phyloP scores from a whole-genome alignment of 2,888 invertebrate genomes.

The Venusia cambrica region DNA sequence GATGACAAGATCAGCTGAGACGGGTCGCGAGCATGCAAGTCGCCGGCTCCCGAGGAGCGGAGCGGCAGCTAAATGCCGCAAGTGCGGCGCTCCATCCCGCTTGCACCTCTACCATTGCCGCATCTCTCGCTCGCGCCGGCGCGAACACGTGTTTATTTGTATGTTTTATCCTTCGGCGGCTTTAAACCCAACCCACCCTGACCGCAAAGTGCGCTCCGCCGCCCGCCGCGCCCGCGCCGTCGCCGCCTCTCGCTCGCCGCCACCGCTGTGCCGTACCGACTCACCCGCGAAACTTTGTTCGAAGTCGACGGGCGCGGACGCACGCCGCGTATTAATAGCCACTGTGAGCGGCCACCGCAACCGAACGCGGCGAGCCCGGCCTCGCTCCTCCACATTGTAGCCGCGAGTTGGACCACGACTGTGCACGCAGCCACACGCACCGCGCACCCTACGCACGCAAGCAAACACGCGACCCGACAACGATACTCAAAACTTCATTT shows the following conservation, averaged over 20 bases:
- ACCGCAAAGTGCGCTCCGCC: conserved; percentile 84
- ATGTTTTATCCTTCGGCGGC: conserved; percentile 84
- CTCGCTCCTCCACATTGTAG: too few relatives aligned
- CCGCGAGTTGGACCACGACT: conserved; percentile 52
- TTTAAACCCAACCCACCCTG: conserved; percentile 85
- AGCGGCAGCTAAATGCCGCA: conserved; percentile 77
- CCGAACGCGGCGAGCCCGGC: conserved; percentile 46
- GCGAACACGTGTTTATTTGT: conserved; percentile 83
- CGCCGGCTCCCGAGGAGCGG: conserved; percentile 46
- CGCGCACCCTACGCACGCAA: conserved; percentile 35
- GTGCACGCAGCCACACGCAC: conserved; percentile 38
- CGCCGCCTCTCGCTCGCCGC: conserved; percentile 73
- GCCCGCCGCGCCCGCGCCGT: conserved; percentile 80
- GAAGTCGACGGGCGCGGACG: conserved; percentile 79
- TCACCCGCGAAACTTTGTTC: conserved; percentile 78
- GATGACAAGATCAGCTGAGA: conserved; percentile 12
- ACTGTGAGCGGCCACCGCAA: conserved; percentile 71
- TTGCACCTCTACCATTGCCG: conserved; percentile 58
- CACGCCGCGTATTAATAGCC: conserved; percentile 76
- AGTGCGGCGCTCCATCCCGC: conserved; percentile 64
- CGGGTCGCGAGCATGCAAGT: conserved; percentile 30
- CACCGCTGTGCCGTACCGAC: conserved; percentile 66
- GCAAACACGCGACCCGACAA: too few relatives aligned
- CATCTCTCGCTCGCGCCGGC: conserved; percentile 82
- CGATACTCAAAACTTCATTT: conserved; percentile 35